Evolutionary conservation across 1,140 invertebrate species (phyloP), one percentile per base, ranked within the genome.

Genomic region (Drosophila kepulauana): DNA sequence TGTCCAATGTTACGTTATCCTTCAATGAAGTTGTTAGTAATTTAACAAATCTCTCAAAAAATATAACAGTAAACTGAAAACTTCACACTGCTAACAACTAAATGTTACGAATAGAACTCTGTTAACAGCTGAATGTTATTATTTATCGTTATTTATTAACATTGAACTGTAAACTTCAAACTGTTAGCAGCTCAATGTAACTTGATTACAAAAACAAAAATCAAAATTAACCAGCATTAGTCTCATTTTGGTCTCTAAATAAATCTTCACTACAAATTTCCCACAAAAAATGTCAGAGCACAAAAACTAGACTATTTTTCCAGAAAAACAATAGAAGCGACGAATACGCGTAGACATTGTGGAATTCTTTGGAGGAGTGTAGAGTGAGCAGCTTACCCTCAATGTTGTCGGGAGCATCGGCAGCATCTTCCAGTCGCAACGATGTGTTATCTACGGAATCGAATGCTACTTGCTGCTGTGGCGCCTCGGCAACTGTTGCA

Each of bases 401-500:
- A 45, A 92, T 64, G 65, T 77, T 85, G 75, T 92, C 91, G 45
- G 78, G 75, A 10, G 79, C 78, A 78, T 92, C 68, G 43, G 51
- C 64, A 35, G 74, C 72, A 51, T 73, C 76, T 56, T 16, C 33
- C 15, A 56, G 11, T 8, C 11, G 52, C 33, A 38, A 7, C 15
- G 52, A 56, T 15, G 28, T n/a, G n/a, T 43, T 28, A 8, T 43
- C 25, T 41, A 13, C 68, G 46, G 30, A 2, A 16, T 41, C 52
- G 48, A 75, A 20, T 61, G 30, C 2, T 30, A 65, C 28, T 41
- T 54, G 52, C 2, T 35, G 61, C 41, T 49, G 45, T 16, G 48
- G 54, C n/a, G 52, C 25, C 25, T 49, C 54, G 30, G 63, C 28
- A 13, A 41, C 46, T 25, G 70, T 61, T 41, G 48, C 43, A n/a